Evolutionary conservation across 2,888 invertebrate genomes (phyloP).

Genomic region (Hypercompe scribonia): DNA sequence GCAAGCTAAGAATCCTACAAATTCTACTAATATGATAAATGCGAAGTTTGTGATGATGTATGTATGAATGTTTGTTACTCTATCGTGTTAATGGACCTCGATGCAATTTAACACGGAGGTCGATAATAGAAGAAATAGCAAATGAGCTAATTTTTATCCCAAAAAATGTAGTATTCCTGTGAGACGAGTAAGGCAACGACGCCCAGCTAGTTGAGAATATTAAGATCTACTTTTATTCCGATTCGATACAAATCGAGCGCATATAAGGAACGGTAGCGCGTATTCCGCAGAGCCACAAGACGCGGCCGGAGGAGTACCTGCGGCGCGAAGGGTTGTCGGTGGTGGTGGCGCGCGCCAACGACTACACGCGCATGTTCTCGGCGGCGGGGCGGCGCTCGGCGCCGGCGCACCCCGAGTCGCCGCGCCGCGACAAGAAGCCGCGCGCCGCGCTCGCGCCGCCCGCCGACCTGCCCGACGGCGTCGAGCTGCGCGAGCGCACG

Average conservation of each 20-base stretch:
- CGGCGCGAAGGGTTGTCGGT: constrained; percentile 84
- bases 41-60: too few species aligned
- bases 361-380: constrained; percentile 85
- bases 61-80: too few species aligned
- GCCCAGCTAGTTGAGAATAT: too few species aligned
- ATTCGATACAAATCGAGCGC: not conserved
- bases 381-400: constrained; percentile 78
- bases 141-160: too few species aligned
- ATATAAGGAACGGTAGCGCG: not conserved
- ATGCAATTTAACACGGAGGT: too few species aligned
- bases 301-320: constrained; percentile 74
- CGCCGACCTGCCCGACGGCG: constrained; percentile 55
- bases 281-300: constrained; percentile 47
- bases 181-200: too few species aligned
- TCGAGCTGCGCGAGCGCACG: constrained; percentile 67
- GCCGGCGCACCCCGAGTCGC: constrained; percentile 79
- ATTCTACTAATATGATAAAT: too few species aligned
- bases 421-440: constrained; percentile 80
- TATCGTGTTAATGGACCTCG: too few species aligned
- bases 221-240: too few species aligned
- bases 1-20: too few species aligned
- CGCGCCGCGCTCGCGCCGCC: constrained; percentile 61
- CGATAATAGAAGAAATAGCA: too few species aligned
- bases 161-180: too few species aligned
- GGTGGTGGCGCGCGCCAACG: constrained; percentile 87